Percentiles rank a stretch among this genome's conserved stretches.
Evolutionary conservation across 2,888 invertebrate genomes (phyloP).

Genomic region (Troides helena): DNA sequence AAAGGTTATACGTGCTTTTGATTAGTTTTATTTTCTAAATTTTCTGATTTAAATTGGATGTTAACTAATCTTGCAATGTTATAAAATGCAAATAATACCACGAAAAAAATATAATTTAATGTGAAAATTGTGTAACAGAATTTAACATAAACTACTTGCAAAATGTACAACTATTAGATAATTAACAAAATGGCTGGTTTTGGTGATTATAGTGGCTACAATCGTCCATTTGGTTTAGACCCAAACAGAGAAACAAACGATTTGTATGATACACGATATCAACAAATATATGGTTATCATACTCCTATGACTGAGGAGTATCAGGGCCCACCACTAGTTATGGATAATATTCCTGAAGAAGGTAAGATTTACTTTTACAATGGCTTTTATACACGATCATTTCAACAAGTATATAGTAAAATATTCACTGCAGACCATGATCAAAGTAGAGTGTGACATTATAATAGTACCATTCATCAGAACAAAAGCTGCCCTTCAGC

Average conservation of each 20-base stretch:
- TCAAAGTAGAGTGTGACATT: too few relatives aligned
- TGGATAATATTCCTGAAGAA: constrained; percentile 71
- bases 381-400: not conserved
- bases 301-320: constrained; percentile 73
- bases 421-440: too few relatives aligned
- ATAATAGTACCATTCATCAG: too few relatives aligned
- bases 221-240: constrained; percentile 70
- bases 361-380: constrained; percentile 45
- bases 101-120: not conserved
- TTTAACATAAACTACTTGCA: not conserved
- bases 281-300: constrained; percentile 75
- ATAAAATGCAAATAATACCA: not conserved
- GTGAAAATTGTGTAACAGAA: not conserved
- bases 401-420: too few relatives aligned
- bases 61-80: not conserved
- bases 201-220: constrained; percentile 67
- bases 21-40: not conserved
- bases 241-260: constrained; percentile 71
- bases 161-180: constrained; percentile 33
- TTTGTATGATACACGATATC: constrained; percentile 73
- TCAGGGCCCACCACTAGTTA: constrained; percentile 73
- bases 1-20: not conserved
- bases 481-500: too few relatives aligned
- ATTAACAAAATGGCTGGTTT: constrained; percentile 69
- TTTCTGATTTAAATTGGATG: not conserved